These are phyloP conservation scores for Hippopotamyrus pictus DNA, from an alignment of 2,797 vertebrate genomes.

Conservation along the genomic window DNA sequence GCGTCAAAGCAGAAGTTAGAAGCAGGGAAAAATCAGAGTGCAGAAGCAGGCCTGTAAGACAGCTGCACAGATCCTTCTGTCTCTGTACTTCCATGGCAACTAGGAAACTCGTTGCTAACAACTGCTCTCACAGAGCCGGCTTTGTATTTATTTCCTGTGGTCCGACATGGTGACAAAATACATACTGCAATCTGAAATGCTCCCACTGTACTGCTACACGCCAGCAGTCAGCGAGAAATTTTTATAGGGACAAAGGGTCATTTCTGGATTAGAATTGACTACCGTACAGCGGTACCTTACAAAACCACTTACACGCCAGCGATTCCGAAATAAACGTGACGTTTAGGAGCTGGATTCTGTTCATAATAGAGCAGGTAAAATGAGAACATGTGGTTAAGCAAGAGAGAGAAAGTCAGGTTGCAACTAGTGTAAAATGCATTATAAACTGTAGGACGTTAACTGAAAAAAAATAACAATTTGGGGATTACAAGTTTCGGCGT, in stretches of 20 bases:
- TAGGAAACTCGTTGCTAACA: conserved; percentile 42
- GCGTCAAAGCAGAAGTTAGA: background rate
- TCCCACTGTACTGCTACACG: conserved; percentile 12
- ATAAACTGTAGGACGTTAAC: background rate
- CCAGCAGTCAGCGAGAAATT: background rate
- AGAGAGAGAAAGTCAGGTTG: background rate
- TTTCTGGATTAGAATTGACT: background rate
- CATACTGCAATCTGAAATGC: conserved; percentile 13
- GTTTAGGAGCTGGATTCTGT: background rate
- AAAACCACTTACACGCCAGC: background rate
- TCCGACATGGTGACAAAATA: conserved; percentile 28
- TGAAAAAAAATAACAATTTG: background rate
- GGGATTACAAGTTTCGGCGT: background rate
- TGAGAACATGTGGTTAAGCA: background rate
- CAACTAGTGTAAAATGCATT: background rate
- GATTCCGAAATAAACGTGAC: background rate
- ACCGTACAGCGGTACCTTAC: background rate
- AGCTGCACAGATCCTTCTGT: background rate
- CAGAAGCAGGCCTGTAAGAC: background rate
- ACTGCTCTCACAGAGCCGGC: conserved; percentile 18
- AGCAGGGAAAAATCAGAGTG: background rate
- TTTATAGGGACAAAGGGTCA: background rate
- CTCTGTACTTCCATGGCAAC: conserved; percentile 28
- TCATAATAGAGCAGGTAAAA: background rate
- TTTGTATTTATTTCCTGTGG: conserved; percentile 23